Conservation (phyloP, 2,888 invertebrate species). For the Microctonus hyperodae region DNA sequence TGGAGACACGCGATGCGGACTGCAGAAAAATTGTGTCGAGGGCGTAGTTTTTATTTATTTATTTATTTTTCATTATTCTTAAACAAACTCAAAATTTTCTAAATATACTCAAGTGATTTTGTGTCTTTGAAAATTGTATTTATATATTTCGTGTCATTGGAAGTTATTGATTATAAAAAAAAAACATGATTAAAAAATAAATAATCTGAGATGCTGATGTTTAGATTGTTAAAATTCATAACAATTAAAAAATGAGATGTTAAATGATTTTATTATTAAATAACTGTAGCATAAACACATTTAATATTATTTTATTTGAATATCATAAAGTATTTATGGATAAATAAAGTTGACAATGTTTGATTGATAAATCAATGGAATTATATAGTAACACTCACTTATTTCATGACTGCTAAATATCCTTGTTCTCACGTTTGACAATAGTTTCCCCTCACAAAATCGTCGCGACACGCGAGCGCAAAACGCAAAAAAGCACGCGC, state of each 20-base stretch:
- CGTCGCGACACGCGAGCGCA: slow-evolving; percentile 34
- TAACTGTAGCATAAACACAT: too few species aligned
- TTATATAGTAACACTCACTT: slow-evolving; percentile 40
- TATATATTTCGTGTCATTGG: neutral
- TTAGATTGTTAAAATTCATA: neutral
- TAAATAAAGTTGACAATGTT: neutral
- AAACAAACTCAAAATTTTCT: neutral
- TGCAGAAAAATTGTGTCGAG: slow-evolving; percentile 33
- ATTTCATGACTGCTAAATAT: slow-evolving; percentile 38
- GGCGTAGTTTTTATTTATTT: slow-evolving; percentile 23
- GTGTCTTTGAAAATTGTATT: neutral
- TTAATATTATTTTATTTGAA: too few species aligned
- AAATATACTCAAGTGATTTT: neutral
- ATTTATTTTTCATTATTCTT: slow-evolving; percentile 24
- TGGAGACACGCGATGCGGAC: slow-evolving; percentile 31
- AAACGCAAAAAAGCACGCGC: slow-evolving; percentile 35
- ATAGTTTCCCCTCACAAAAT: slow-evolving; percentile 20
- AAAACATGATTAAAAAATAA: neutral
- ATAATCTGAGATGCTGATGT: neutral
- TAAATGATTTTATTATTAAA: too few species aligned
- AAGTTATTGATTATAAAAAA: slow-evolving; percentile 2
- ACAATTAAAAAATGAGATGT: too few species aligned
- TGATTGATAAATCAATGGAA: slow-evolving; percentile 13
- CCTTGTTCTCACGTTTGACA: slow-evolving; percentile 30
- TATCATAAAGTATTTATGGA: too few species aligned